Evolutionary conservation across 2,797 vertebrate species (phyloP).

Genomic region (Hydrophis major): DNA sequence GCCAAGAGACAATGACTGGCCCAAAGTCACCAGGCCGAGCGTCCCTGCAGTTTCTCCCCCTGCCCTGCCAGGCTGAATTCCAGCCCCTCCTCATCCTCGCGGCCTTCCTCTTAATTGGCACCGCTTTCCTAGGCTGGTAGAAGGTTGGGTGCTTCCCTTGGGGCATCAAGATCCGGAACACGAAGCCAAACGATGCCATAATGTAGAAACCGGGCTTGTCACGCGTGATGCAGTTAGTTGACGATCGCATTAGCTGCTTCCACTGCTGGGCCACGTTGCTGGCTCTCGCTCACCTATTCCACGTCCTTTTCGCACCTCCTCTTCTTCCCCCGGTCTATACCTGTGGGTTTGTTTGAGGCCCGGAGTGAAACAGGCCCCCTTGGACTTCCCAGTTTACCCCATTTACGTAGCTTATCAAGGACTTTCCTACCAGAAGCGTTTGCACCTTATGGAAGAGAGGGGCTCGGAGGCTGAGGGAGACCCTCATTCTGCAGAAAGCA

Average conservation of each 20-base stretch:
- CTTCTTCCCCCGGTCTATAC: background rate
- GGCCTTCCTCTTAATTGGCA: background rate
- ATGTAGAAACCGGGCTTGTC: background rate
- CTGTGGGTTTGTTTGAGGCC: background rate
- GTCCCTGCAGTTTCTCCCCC: background rate
- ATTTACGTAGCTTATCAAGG: background rate
- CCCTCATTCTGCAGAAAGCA: background rate
- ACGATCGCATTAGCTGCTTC: background rate
- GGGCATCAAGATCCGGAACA: background rate
- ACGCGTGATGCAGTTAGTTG: background rate
- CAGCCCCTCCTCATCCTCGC: background rate
- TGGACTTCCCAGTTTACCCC: background rate
- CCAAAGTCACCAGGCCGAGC: background rate
- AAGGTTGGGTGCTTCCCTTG: rapidly evolving
- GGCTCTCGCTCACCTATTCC: background rate
- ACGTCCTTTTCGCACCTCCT: background rate
- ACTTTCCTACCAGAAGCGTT: background rate
- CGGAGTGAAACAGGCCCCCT: background rate
- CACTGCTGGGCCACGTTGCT: background rate
- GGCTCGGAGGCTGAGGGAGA: background rate
- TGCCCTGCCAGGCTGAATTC: background rate
- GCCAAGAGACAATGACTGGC: background rate
- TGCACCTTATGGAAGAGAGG: background rate
- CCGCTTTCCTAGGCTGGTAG: background rate
- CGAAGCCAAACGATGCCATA: background rate